These are phyloP conservation scores for Chloebia gouldiae DNA, from an alignment of 2,113 vertebrate genomes.

Conservation along the genomic window DNA sequence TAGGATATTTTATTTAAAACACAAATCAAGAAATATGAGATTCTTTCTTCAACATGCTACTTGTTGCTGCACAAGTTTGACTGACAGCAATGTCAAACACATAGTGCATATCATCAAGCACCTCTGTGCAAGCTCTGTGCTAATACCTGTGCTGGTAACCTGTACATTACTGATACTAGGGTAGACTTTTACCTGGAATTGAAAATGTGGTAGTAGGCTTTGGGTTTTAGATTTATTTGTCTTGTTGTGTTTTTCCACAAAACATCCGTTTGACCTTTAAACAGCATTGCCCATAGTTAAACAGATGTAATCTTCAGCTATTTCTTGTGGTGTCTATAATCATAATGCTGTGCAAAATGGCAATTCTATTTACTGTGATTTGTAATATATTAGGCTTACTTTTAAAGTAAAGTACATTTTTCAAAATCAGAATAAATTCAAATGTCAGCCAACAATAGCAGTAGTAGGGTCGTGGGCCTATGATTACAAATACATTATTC, in stretches of 20 bases:
- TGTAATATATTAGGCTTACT: background rate
- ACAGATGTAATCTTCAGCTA: constrained; percentile 20
- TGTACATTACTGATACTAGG: background rate
- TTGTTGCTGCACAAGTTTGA: background rate
- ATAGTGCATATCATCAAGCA: background rate
- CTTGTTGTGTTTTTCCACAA: background rate
- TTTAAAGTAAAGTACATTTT: constrained; percentile 43
- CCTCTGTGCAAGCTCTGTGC: background rate
- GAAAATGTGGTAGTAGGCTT: background rate
- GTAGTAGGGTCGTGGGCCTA: background rate
- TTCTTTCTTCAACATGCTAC: background rate
- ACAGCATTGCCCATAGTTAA: constrained; percentile 38
- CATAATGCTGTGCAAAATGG: constrained; percentile 1
- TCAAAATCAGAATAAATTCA: constrained; percentile 49
- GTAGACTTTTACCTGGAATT: background rate
- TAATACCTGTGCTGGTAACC: background rate
- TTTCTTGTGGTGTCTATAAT: constrained; percentile 22
- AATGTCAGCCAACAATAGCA: constrained; percentile 27
- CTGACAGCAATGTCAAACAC: background rate
- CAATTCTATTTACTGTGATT: constrained; percentile 25
- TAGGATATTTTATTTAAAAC: constrained; percentile 40
- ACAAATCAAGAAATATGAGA: constrained; percentile 28
- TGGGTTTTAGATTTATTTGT: background rate
- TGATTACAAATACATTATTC: background rate
- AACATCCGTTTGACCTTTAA: constrained; percentile 3